Evolutionary conservation across 2,113 vertebrate species (phyloP).

Genomic region (Cephalopterus ornatus): DNA sequence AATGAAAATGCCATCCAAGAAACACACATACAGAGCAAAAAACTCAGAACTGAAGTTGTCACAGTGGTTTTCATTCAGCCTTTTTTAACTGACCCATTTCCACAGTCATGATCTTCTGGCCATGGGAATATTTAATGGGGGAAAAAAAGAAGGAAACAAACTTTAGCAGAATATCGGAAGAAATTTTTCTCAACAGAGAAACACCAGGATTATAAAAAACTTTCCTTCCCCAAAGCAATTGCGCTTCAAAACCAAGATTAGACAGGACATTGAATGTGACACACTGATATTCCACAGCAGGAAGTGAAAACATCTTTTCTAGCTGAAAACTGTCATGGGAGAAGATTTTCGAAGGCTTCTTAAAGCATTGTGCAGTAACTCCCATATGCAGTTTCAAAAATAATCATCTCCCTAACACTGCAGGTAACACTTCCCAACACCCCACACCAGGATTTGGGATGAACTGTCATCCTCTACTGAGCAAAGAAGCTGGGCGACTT

Average conservation of each 20-base stretch:
- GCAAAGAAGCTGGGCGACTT: neutral
- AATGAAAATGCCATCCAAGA: neutral
- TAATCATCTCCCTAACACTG: neutral
- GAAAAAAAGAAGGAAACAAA: neutral
- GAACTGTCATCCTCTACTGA: neutral
- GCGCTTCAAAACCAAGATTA: neutral
- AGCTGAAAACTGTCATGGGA: neutral
- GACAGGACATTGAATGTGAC: neutral
- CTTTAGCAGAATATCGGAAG: neutral
- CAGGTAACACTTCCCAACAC: neutral
- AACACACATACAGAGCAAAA: neutral
- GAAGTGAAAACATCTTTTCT: neutral
- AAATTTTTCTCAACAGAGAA: neutral
- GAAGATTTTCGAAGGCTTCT: neutral
- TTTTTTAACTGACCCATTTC: neutral
- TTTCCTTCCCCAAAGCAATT: neutral
- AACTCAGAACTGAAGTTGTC: neutral
- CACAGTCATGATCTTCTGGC: neutral
- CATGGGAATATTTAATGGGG: neutral
- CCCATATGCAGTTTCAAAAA: neutral
- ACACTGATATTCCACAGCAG: neutral
- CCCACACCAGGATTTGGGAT: neutral
- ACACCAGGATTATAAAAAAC: neutral
- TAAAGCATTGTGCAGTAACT: neutral
- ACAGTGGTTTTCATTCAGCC: constrained; percentile 15